Evolutionary conservation across 1,140 invertebrate genomes (phyloP).

Genomic region (Pseudomyrmex dendroicus): DNA sequence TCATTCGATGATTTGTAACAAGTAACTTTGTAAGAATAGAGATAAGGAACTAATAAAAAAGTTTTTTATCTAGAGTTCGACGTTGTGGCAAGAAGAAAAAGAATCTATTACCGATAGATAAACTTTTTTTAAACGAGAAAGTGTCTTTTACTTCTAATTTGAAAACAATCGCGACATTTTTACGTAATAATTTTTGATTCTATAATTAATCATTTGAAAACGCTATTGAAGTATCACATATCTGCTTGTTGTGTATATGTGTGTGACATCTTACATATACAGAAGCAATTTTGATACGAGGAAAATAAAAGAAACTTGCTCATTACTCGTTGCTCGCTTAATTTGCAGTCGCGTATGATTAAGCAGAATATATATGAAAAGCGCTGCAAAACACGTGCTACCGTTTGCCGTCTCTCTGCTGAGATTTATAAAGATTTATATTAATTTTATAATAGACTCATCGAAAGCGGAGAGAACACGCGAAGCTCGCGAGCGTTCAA

Average conservation of each 20-base stretch:
- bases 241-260: too few species aligned
- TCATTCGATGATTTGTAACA: slow-evolving; percentile 44
- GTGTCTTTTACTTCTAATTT: too few species aligned
- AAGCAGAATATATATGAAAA: slow-evolving; percentile 82
- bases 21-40: slow-evolving; percentile 8
- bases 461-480: slow-evolving; percentile 69
- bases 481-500: slow-evolving; percentile 30
- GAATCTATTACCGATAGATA: too few species aligned
- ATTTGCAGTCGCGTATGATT: slow-evolving; percentile 82
- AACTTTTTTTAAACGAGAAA: too few species aligned
- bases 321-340: slow-evolving; percentile 74
- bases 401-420: slow-evolving; percentile 62
- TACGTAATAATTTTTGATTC: too few species aligned
- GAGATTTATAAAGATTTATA: slow-evolving; percentile 84
- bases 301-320: slow-evolving; percentile 55
- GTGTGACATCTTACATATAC: neutral
- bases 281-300: slow-evolving; percentile 8
- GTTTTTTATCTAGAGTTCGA: neutral
- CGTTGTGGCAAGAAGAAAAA: too few species aligned
- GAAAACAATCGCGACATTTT: too few species aligned
- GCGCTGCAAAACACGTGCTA: slow-evolving; percentile 80
- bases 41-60: neutral
- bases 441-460: slow-evolving; percentile 84
- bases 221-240: too few species aligned
- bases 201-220: too few species aligned